Evolutionary conservation across 2,113 vertebrate species (phyloP), one percentile per base, ranked within the genome.

Genomic region (Apteryx mantelli): DNA sequence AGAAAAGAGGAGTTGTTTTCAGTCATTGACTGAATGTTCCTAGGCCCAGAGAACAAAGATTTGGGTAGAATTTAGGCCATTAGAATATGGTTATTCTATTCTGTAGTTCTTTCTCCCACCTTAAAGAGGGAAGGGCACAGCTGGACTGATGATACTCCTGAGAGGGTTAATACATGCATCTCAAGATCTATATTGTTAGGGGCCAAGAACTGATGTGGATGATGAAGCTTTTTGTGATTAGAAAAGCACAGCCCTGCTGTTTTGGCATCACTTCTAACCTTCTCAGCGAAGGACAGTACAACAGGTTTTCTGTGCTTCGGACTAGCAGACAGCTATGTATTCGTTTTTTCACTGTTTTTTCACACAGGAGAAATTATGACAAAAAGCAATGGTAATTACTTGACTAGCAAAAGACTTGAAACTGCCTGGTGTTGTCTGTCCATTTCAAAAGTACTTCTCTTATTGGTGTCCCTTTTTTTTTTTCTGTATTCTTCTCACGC

Each of bases 361-460:
- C 7, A 26, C 60, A n/a, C 42, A 3, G 65, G 66, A 68, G 75
- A 92, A 80, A 91, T 91, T 66, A 77, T 87, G 86, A 84, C 66
- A 82, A 81, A 96, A 24, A 85, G 7, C 24, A 77, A 30, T 53
- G 91, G 68, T 77, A 85, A 77, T 86, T 91, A 53, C 55, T 89
- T 95, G 84, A 78, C 89, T 89, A 44, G 71, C 89, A 96, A 89
- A 85, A 50, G 1, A 63, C 68, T 93, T 86, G 76, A 64, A 81
- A 66, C 36, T 82, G 20, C 55, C 36, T 89, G 60, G 66, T 92
- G 78, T 82, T 91, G 58, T 87, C 86, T 87, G 61, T 68, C 84
- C 64, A 10, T 89, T 96, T 95, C 5, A 1, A 63, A 93, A 95
- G n/a, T 69, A 92, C 88, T 96, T 91, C 5, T 94, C 70, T 94